Base-by-base conservation (phyloP, 1,140 invertebrate species). In the Cepaea nemoralis region DNA sequence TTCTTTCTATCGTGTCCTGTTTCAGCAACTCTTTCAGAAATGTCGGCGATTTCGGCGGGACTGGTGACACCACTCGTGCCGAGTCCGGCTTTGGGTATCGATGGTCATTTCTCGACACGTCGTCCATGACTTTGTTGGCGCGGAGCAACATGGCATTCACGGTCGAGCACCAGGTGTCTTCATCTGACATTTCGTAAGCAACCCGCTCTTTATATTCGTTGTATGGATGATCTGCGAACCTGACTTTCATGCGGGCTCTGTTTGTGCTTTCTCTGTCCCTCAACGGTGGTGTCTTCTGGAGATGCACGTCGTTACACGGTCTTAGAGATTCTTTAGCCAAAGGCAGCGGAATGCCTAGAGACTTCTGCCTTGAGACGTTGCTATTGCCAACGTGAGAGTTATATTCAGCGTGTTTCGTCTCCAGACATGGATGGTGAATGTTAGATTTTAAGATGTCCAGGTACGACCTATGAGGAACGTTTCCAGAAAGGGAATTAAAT, bases 101-200 rank as follows among this genome's bases (percentile, higher is more conserved):
- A 33, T 73, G 40, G 16, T 73, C 70, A 27, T 40, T 73, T 35
- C 35, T 39, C 31, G 3, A 2, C 14, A 19, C 22, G 35, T 73
- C n/a, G 12, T 40, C 37, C 70, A 73, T 42, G n/a, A n/a, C 70
- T n/a, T 42, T 16, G 40, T 42, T 73, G 10, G 70, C 70, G 22
- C 70, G 33, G 16, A 73, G 40, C 5, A 73, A 40, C 70, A 73
- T 73, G 37, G 70, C 70, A 40, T 73, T 73, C 16, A 73, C 70
- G 14, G 70, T 31, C 3, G 33, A 73, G 70, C 39, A 6, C 70
- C 70, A 73, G 1, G 70, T 73, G n/a, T 73, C 70, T n/a, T 73
- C 70, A 3, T 73, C 70, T 1, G 70, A 73, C 70, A 35, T 8
- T 27, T 73, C 70, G 39, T 16, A 35, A 14, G 24, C 37, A 1